Conservation (phyloP, 2,797 vertebrate genomes). For the Ambastaia sidthimunki region DNA sequence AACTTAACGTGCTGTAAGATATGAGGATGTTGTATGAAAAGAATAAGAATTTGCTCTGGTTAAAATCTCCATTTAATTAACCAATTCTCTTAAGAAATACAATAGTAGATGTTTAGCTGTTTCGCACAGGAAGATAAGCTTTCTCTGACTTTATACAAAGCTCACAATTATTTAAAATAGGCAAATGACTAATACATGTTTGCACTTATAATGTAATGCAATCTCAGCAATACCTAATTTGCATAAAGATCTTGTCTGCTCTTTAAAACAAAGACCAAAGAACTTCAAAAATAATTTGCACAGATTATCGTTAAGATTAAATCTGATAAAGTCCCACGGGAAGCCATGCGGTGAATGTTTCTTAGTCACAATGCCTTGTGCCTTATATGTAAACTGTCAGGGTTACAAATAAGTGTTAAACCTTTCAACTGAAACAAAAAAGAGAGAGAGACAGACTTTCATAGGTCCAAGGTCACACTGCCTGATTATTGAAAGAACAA, state of each 20-base stretch:
- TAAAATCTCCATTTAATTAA: neutral
- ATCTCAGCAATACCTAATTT: constrained; percentile 17
- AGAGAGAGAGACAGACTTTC: neutral
- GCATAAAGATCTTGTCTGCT: constrained; percentile 7
- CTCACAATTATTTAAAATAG: neutral
- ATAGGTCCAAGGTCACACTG: constrained; percentile 16
- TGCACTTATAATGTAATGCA: neutral
- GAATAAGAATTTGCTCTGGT: neutral
- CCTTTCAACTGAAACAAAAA: neutral
- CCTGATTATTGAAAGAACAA: neutral
- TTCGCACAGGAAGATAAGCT: neutral
- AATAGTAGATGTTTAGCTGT: neutral
- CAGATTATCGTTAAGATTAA: constrained; percentile 14
- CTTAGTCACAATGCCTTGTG: too few species aligned
- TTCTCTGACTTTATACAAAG: constrained; percentile 41
- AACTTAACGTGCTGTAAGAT: neutral
- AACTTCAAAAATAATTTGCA: constrained; percentile 11
- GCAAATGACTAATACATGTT: neutral
- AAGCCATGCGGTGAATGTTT: constrained; percentile 13
- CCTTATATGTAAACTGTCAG: constrained; percentile 32
- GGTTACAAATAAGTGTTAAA: constrained; percentile 32
- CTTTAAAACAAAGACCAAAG: constrained; percentile 9
- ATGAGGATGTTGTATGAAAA: neutral
- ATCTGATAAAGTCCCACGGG: neutral
- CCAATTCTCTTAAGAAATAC: neutral